Base-by-base conservation (phyloP, 1,140 invertebrate species). In the Bilobella aurantiaca region DNA sequence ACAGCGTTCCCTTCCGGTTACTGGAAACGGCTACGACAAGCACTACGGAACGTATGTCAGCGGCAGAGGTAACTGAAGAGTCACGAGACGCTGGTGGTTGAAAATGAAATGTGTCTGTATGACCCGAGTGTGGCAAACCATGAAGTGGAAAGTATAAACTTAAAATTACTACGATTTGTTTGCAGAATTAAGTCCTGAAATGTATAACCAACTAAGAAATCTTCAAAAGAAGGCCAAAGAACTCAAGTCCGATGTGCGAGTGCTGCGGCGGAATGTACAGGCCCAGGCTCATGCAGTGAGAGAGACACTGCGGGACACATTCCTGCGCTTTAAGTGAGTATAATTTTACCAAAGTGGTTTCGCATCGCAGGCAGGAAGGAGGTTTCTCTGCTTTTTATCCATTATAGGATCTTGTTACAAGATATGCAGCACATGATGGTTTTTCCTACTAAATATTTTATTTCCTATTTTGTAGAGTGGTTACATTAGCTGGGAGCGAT, bases 181-280 rank as follows among this genome's bases (percentile, higher is more conserved):
- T 73, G 73, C 86, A 67, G 83, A 84, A 30, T 80, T 93, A 1
- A 88, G 87, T 2, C 87, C 88, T 1, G 90, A 93, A 76, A 88
- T 91, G 81, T 91, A 90, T 76, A 89, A 88, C 76, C 90, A 94
- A 69, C 77, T 95, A 47, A 79, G 88, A 58, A 83, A 86, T 32
- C 77, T 96, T 59, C 90, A 93, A 74, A 93, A 93, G 75, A 90
- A 91, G 75, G 89, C 91, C 5, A 91, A 89, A 74, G 91, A 95
- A 77, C 80, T 97, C 21, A 82, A 89, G 63, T 84, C 87, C 67
- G 94, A 98, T 80, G 86, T 96, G 63, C 82, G 88, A 64, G 90
- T 91, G 74, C 78, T 98, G 27, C 81, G 93, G 1, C 82, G 92
- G 18, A 87, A 94, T 75, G 93, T 93, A 1, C 87, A 95, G 76